Conservation (phyloP, 2,888 invertebrate genomes). For the Chouioia cunea region DNA sequence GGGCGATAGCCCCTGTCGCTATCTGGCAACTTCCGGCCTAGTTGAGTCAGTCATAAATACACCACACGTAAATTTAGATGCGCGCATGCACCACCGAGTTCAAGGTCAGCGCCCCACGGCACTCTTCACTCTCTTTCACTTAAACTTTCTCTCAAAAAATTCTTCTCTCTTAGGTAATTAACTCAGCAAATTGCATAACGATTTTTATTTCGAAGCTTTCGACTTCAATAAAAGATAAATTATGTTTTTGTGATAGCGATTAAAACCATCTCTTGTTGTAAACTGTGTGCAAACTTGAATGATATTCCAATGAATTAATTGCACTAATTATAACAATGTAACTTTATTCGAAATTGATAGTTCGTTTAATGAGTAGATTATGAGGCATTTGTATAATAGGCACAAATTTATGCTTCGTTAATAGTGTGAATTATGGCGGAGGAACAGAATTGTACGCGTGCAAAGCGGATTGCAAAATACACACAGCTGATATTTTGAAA, state of each 20-base stretch:
- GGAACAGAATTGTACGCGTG: neutral
- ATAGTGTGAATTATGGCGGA: neutral
- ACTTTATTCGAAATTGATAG: no score
- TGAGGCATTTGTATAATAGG: no score
- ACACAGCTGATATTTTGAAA: slow-evolving; percentile 37
- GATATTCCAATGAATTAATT: no score
- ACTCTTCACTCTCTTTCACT: neutral
- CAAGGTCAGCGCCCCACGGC: slow-evolving; percentile 56
- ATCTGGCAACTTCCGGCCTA: slow-evolving; percentile 55
- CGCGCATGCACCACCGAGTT: slow-evolving; percentile 51
- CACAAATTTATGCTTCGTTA: no score
- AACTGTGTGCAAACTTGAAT: no score
- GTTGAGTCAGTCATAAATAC: slow-evolving; percentile 55
- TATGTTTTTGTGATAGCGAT: no score
- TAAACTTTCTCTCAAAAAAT: neutral
- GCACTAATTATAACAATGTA: no score
- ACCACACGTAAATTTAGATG: slow-evolving; percentile 47
- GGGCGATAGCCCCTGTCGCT: slow-evolving; percentile 47
- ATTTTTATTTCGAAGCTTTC: neutral
- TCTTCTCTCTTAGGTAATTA: slow-evolving; percentile 11
- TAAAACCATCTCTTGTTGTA: no score
- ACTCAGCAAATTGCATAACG: slow-evolving; percentile 29
- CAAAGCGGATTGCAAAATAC: slow-evolving; percentile 6
- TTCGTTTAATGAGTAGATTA: no score
- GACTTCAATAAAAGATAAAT: no score